phyloP scores from a whole-genome alignment of 2,888 invertebrate species.

The Ectropis crepuscularia region DNA sequence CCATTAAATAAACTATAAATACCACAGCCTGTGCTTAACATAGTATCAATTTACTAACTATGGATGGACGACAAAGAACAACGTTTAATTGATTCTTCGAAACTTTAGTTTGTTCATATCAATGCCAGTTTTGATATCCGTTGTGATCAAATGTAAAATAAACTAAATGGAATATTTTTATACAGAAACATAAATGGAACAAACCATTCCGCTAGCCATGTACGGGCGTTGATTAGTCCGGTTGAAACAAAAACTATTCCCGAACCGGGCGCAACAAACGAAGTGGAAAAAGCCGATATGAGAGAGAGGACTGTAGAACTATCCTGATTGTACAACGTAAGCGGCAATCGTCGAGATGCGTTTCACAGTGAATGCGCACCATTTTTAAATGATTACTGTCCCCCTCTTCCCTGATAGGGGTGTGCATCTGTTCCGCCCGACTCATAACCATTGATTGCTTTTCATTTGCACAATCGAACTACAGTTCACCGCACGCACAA shows the following conservation, averaged over 20 bases:
- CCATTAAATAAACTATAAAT: too few species aligned
- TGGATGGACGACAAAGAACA: not conserved
- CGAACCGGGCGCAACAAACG: constrained; percentile 76
- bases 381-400: constrained; percentile 75
- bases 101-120: constrained; percentile 11
- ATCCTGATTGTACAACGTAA: constrained; percentile 78
- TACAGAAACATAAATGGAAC: constrained; percentile 59
- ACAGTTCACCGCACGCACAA: constrained; percentile 66
- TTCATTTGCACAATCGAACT: constrained; percentile 63
- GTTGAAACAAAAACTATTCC: constrained; percentile 81
- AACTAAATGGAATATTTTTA: constrained; percentile 55
- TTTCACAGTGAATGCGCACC: constrained; percentile 73
- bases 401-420: constrained; percentile 36
- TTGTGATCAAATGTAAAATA: constrained; percentile 46
- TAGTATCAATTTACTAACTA: not conserved
- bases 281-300: constrained; percentile 83
- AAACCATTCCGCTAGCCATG: constrained; percentile 62
- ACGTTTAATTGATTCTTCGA: constrained; percentile 8
- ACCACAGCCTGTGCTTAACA: too few species aligned
- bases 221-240: constrained; percentile 80
- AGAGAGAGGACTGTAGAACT: constrained; percentile 55
- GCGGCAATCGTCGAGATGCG: constrained; percentile 76
- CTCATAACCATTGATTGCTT: constrained; percentile 78
- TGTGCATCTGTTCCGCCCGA: constrained; percentile 44
- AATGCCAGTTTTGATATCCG: constrained; percentile 40